Base-by-base conservation (phyloP, 2,797 vertebrate genomes). In the Arctocebus calabarensis region DNA sequence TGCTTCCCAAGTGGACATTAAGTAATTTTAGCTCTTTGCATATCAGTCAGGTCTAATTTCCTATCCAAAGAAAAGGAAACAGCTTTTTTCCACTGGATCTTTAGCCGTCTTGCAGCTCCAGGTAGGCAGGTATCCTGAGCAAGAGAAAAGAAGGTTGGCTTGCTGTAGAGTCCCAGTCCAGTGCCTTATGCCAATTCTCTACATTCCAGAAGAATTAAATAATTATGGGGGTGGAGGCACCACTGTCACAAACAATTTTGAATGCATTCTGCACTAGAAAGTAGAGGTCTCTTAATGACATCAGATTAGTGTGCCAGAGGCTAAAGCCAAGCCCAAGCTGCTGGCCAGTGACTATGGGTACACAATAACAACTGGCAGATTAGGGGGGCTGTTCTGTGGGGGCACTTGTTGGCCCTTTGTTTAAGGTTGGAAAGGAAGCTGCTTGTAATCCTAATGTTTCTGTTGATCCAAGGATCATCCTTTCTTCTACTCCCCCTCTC, bases 191-290 rank as follows among this genome's bases (percentile, higher is more conserved):
- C 94, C 96, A 97, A 96, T 4, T 79, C 45, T 91, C 61, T 37
- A 55, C 97, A 98, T 98, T 98, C 98, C 97, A 98, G 27, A 94
- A 81, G 90, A 98, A 98, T 98, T 90, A 97, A 97, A 96, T 98
- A 98, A 98, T 95, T 95, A 97, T 2, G 9, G 82, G 96, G 95
- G 86, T 34, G 93, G 95, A 97, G 70, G 78, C 34, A 84, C 88
- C 94, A 85, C 90, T 87, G 61, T 92, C 91, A 96, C 97, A 97
- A 96, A 94, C 94, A 73, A 96, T 95, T 91, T 3, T 40, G 52
- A 95, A 75, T 23, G 73, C 64, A 9, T 43, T 66, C 71, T 68
- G 83, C 71, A 34, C 64, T 87, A 92, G 88, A 91, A 97, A 97
- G 83, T 95, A 96, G 93, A 88, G 45, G 37, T 88, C 79, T 87